A percentile compares a stretch with the other conserved stretches of the same genome.
Conservation (phyloP, 1,140 invertebrate genomes). For the Leptonema lineaticorne region DNA sequence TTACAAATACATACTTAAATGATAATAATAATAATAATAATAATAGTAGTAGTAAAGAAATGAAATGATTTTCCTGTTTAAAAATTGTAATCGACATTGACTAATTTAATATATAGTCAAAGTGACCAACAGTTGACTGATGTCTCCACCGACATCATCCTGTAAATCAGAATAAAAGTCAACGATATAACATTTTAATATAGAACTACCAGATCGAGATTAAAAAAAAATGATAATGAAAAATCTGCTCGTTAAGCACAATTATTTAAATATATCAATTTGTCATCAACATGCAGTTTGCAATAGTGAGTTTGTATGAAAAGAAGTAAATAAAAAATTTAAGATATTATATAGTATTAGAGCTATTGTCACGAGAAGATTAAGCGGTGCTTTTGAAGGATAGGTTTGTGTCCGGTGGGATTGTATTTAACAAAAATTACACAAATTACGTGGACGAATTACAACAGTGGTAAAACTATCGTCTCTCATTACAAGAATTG, state of each 20-base stretch:
- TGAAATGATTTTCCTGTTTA: no score
- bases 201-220: background rate
- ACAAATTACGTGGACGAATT: conserved; percentile 9
- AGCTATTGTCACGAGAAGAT: conserved; percentile 2
- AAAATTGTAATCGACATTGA: no score
- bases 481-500: background rate
- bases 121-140: conserved; percentile 59
- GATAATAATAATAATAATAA: background rate
- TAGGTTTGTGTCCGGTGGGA: conserved; percentile 29
- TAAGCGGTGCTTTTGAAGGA: conserved; percentile 29
- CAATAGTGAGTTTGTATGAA: background rate
- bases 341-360: no score
- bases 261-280: no score
- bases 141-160: conserved; percentile 56
- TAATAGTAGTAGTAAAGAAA: background rate
- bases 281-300: conserved; percentile 26
- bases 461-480: conserved; percentile 2
- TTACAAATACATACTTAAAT: background rate
- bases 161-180: conserved; percentile 49
- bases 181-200: conserved; percentile 40
- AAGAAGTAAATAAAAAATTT: conserved; percentile 12
- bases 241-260: conserved; percentile 19
- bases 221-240: background rate
- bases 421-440: conserved; percentile 8
- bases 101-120: conserved; percentile 57